Evolutionary conservation across 2,113 vertebrate species (phyloP).

Genomic region (Oncorhynchus gorbuscha): DNA sequence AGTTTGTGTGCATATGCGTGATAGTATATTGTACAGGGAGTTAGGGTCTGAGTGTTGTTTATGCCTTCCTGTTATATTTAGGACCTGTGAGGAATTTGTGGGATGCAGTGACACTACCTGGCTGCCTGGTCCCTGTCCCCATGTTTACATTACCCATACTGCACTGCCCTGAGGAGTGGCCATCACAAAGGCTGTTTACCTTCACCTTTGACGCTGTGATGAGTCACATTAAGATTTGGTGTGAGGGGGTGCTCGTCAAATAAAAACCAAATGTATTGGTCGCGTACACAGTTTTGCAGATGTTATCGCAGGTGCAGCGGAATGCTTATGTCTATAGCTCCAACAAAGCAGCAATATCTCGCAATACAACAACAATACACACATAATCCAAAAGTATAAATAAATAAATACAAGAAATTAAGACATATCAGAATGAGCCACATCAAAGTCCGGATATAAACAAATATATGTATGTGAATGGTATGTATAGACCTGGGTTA

Average conservation of each 20-base stretch:
- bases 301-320: no score
- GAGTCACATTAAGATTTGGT: not conserved
- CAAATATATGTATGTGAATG: no score
- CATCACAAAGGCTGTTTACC: not conserved
- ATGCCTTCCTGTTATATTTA: conserved; percentile 1
- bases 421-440: not conserved
- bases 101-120: not conserved
- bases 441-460: no score
- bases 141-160: not conserved
- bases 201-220: not conserved
- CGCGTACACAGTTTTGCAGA: no score
- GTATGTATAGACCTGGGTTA: no score
- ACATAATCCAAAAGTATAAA: no score
- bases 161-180: not conserved
- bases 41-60: not conserved
- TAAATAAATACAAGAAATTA: no score
- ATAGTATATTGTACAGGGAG: not conserved
- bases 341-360: no score
- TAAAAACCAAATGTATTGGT: not conserved
- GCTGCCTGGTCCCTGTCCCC: not conserved
- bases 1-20: not conserved
- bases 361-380: no score
- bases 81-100: not conserved
- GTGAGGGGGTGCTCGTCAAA: not conserved
- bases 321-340: no score